Conservation (phyloP, 2,888 invertebrate genomes). For the Philaethria dido region DNA sequence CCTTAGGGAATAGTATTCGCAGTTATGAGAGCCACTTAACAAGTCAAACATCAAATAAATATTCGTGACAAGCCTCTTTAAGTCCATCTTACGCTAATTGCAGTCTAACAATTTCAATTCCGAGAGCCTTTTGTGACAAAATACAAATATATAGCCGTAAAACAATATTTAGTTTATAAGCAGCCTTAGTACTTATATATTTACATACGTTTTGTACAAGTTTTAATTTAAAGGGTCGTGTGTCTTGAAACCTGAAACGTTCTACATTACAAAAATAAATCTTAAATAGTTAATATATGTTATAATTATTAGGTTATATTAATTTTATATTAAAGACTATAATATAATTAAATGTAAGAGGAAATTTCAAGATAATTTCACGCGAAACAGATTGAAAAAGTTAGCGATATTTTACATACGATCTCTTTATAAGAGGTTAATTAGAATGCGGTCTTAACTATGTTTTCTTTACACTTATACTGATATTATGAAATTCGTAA, state of each 20-base stretch:
- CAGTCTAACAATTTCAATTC: conserved; percentile 28
- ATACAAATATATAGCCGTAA: conserved; percentile 38
- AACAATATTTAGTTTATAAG: conserved; percentile 44
- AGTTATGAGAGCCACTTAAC: conserved; percentile 8
- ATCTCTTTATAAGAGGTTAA: conserved; percentile 44
- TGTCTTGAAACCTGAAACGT: conserved; percentile 65
- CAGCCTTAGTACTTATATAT: conserved; percentile 50
- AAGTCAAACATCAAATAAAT: not conserved
- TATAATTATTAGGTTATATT: conserved; percentile 45
- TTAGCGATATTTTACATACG: conserved; percentile 68
- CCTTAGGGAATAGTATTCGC: conserved; percentile 25
- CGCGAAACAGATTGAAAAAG: conserved; percentile 60
- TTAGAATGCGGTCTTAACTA: conserved; percentile 60
- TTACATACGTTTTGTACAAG: conserved; percentile 55
- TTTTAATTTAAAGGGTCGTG: conserved; percentile 54
- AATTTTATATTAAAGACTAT: conserved; percentile 45
- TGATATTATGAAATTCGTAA: conserved; percentile 59
- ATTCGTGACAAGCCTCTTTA: conserved; percentile 4
- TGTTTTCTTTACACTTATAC: conserved; percentile 41
- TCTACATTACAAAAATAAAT: conserved; percentile 74
- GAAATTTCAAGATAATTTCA: conserved; percentile 47
- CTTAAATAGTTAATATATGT: conserved; percentile 39
- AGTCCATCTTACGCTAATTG: conserved; percentile 24
- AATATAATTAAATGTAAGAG: conserved; percentile 49
- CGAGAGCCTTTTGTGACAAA: conserved; percentile 20